Evolutionary conservation across 2,113 vertebrate species (phyloP), one percentile per base, ranked within the genome.

Genomic region (Calidris pugnax): DNA sequence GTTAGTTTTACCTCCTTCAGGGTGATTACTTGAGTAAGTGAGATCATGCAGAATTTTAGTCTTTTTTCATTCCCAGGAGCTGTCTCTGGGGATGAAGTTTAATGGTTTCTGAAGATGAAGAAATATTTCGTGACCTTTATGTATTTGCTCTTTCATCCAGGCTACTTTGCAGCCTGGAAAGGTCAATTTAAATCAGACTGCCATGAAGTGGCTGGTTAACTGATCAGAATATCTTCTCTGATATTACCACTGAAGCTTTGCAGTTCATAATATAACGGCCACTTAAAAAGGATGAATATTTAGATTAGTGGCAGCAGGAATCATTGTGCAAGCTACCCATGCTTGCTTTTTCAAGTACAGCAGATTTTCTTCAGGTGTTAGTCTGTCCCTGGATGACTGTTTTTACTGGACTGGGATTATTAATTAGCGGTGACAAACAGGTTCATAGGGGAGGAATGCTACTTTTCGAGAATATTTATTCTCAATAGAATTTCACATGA

Each of bases 101-200:
- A 94, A 89, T 87, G 73, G 32, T 28, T 96, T 76, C 33, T 85
- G 86, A 89, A 95, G 81, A 95, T 97, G 76, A 96, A 93, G 94
- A 95, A 95, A 50, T 95, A 79, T 62, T 89, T 94, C 17, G 72
- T 91, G 86, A 92, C 66, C 80, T 94, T 95, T 89, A 81, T 32
- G 18, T 62, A 63, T 84, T 90, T 96, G 79, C 56, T 89, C 23
- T 95, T 93, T 95, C 51, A 78, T 92, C 51, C 48, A 81, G 80
- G 73, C 48, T 95, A 75, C 55, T 94, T 92, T 79, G 76, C 69
- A 89, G 86, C 26, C 69, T 75, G 39, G 60, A 93, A 97, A 96
- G 92, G 94, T 87, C 93, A 90, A 57, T 89, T 90, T 91, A 94
- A 92, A 91, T 74, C 84, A 89, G 67, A 73, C 45, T 82, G 63